Evolutionary conservation across 2,797 vertebrate genomes (phyloP).

Genomic region (Pseudochirops cupreus): DNA sequence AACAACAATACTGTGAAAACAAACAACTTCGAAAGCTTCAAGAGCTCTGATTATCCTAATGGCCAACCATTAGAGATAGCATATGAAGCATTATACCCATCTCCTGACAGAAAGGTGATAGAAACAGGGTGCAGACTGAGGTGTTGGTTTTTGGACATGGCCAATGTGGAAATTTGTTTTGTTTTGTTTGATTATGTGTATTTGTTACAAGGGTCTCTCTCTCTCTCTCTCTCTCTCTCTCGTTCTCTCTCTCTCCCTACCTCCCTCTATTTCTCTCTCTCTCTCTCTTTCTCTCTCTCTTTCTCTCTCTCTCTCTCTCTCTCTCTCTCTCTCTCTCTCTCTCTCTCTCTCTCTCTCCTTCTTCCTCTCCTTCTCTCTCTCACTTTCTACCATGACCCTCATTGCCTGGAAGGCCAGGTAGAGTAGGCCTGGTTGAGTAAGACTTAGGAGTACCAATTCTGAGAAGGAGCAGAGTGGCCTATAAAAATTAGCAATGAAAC

Average conservation of each 20-base stretch:
- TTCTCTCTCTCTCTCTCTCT: no score
- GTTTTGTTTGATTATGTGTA: neutral
- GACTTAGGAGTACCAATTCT: no score
- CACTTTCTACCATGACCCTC: neutral
- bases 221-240: neutral
- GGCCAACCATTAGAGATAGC: neutral
- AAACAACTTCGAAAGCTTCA: neutral
- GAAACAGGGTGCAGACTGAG: neutral
- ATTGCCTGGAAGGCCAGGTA: neutral
- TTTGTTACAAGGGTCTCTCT: neutral
- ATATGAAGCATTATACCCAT: neutral
- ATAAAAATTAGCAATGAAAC: no score
- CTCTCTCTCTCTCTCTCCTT: no score
- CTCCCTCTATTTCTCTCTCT: neutral
- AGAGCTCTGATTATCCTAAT: neutral
- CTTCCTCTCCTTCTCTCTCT: no score
- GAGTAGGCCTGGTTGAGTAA: no score
- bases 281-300: no score
- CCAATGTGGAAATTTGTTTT: neutral
- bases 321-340: neutral
- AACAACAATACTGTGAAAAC: neutral
- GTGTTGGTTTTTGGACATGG: neutral
- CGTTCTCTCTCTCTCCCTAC: neutral
- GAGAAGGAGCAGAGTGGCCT: no score
- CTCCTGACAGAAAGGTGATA: neutral